A percentile compares a stretch with the other conserved stretches of the same genome.
Evolutionary conservation across 2,888 invertebrate species (phyloP).

Genomic region (Yponomeuta malinellus): DNA sequence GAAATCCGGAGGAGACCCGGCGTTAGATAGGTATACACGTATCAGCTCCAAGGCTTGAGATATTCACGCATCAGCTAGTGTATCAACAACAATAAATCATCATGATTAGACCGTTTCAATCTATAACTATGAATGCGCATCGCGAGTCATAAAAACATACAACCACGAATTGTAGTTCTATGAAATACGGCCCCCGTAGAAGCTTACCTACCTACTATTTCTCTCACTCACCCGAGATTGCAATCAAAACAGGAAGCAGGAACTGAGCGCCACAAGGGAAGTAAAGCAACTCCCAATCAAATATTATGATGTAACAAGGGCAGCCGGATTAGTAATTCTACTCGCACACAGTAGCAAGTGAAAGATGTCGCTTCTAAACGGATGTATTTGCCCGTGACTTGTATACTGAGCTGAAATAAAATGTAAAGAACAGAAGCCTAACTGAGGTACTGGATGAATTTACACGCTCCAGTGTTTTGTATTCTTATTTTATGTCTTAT

Average conservation of each 20-base stretch:
- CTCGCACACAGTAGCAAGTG: conserved; percentile 44
- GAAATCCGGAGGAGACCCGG: no score
- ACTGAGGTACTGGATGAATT: neutral
- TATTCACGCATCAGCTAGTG: no score
- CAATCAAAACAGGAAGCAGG: neutral
- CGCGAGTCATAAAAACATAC: no score
- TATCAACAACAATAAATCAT: no score
- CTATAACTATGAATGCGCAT: no score
- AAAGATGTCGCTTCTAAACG: conserved; percentile 65
- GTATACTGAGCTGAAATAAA: conserved; percentile 21
- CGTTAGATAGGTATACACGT: no score
- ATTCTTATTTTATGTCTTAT: no score
- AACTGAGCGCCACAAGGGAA: neutral
- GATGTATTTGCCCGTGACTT: conserved; percentile 47
- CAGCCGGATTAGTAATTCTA: neutral
- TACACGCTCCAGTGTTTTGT: no score
- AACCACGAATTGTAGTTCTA: neutral
- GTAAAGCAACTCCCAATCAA: neutral
- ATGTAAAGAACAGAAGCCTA: neutral
- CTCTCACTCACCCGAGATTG: no score
- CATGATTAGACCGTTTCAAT: no score
- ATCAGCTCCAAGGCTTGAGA: no score
- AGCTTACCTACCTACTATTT: no score
- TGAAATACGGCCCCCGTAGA: neutral
- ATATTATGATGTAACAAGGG: conserved; percentile 1